phyloP scores from a whole-genome alignment of 2,113 vertebrate genomes.

The Zapornia atra region DNA sequence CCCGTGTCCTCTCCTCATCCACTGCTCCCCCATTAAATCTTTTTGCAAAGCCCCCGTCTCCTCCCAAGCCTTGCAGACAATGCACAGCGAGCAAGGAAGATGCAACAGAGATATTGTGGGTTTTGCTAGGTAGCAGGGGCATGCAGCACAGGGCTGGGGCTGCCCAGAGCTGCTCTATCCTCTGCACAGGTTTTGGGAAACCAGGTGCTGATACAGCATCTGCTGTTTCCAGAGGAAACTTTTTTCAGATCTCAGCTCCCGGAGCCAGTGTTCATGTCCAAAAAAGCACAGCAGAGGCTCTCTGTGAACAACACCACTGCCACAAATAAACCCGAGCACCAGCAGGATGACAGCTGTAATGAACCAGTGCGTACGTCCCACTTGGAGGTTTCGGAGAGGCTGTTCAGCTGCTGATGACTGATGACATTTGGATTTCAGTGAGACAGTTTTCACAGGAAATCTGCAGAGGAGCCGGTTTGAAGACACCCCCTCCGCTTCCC shows the following conservation, averaged over 20 bases:
- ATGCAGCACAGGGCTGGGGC: neutral
- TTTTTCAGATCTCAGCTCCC: neutral
- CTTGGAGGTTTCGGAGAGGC: slow-evolving; percentile 47
- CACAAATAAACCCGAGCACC: slow-evolving; percentile 55
- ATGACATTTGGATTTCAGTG: slow-evolving; percentile 49
- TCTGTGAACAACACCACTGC: neutral
- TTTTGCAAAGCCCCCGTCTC: neutral
- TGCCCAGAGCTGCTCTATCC: too few species aligned
- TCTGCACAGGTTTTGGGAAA: neutral
- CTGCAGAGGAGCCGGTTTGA: slow-evolving; percentile 35
- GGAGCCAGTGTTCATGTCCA: neutral
- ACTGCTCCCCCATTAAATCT: neutral
- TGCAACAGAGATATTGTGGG: accelerated
- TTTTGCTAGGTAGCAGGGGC: neutral
- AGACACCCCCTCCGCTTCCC: slow-evolving; percentile 20
- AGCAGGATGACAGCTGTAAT: slow-evolving; percentile 57
- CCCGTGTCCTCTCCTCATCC: neutral
- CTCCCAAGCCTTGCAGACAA: neutral
- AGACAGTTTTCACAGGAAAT: slow-evolving; percentile 45
- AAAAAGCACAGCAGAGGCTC: slow-evolving; percentile 17
- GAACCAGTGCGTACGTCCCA: slow-evolving; percentile 34
- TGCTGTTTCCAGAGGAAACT: neutral
- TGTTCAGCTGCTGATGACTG: slow-evolving; percentile 51
- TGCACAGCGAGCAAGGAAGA: neutral
- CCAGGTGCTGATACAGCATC: neutral